These are phyloP conservation scores for Drosophila albomicans DNA, from an alignment of 1,140 invertebrate genomes.

Conservation along the genomic window DNA sequence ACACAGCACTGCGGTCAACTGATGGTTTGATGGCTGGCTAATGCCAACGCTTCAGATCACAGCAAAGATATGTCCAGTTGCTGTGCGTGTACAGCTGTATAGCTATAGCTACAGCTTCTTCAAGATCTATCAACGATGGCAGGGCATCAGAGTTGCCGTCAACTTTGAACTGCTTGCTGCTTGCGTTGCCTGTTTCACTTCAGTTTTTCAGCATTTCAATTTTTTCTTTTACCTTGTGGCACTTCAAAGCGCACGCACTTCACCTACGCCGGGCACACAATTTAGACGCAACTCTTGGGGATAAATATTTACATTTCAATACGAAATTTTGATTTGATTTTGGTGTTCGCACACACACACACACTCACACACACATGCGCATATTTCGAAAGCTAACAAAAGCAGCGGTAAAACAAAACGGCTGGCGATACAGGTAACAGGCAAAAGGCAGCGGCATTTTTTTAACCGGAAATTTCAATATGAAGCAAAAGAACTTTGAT, in stretches of 20 bases:
- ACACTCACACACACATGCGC: constrained; percentile 34
- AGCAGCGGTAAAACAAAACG: constrained; percentile 38
- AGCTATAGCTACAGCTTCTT: constrained; percentile 23
- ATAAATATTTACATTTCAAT: constrained; percentile 82
- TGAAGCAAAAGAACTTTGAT: constrained; percentile 31
- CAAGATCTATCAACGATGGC: constrained; percentile 39
- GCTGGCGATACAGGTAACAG: constrained; percentile 57
- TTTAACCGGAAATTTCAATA: constrained; percentile 47
- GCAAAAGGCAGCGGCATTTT: constrained; percentile 30
- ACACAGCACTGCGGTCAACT: constrained; percentile 68
- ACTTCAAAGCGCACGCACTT: constrained; percentile 80
- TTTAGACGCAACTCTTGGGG: constrained; percentile 49
- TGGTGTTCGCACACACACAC: constrained; percentile 45
- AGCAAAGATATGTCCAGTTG: constrained; percentile 60
- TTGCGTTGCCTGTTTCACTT: constrained; percentile 35
- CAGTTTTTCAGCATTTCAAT: constrained; percentile 13
- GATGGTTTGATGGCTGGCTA: constrained; percentile 13
- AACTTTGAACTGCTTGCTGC: constrained; percentile 68
- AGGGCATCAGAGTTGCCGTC: constrained; percentile 35
- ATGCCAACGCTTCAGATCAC: constrained; percentile 53
- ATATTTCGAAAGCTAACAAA: constrained; percentile 64
- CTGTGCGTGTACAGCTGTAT: constrained; percentile 51
- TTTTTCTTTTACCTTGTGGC: constrained; percentile 21
- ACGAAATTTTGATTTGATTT: constrained; percentile 79
- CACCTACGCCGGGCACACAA: constrained; percentile 55